Evolutionary conservation across 1,140 invertebrate genomes (phyloP).

Genomic region (Bicyclus anynana): DNA sequence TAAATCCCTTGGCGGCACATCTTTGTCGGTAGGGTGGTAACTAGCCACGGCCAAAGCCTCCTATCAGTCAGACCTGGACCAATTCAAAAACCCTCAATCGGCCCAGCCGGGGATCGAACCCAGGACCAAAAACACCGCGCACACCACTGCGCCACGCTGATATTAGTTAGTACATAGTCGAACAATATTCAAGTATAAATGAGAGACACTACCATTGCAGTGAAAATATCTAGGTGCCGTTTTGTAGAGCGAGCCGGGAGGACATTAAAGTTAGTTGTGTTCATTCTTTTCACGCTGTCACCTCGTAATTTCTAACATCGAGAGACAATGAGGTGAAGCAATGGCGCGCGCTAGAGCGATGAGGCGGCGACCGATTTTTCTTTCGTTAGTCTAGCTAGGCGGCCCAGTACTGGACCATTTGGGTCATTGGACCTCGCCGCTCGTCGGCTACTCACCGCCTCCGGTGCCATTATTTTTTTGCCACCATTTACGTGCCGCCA

Average conservation of each 20-base stretch:
- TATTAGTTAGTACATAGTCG: too few species aligned
- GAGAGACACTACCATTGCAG: background rate
- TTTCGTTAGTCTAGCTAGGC: constrained; percentile 61
- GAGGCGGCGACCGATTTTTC: constrained; percentile 57
- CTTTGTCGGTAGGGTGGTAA: too few species aligned
- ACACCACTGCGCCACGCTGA: too few species aligned
- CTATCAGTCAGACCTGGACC: too few species aligned
- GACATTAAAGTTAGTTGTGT: constrained; percentile 14
- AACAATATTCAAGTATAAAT: too few species aligned
- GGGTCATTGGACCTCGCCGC: constrained; percentile 73
- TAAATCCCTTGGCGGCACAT: too few species aligned
- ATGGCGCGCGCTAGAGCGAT: constrained; percentile 24
- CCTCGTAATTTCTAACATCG: constrained; percentile 22
- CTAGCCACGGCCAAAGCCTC: too few species aligned
- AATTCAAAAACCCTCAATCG: too few species aligned
- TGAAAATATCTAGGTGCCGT: constrained; percentile 4
- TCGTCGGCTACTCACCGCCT: constrained; percentile 54
- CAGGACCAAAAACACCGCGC: too few species aligned
- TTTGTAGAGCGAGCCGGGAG: constrained; percentile 11
- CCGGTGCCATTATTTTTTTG: constrained; percentile 66
- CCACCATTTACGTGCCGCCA: constrained; percentile 46
- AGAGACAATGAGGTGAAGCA: constrained; percentile 30
- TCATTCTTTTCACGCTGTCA: constrained; percentile 19
- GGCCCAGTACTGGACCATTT: constrained; percentile 69
- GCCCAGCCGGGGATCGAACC: too few species aligned